These are phyloP conservation scores for Stenurella melanura DNA, from an alignment of 2,888 invertebrate species.

Conservation along the genomic window DNA sequence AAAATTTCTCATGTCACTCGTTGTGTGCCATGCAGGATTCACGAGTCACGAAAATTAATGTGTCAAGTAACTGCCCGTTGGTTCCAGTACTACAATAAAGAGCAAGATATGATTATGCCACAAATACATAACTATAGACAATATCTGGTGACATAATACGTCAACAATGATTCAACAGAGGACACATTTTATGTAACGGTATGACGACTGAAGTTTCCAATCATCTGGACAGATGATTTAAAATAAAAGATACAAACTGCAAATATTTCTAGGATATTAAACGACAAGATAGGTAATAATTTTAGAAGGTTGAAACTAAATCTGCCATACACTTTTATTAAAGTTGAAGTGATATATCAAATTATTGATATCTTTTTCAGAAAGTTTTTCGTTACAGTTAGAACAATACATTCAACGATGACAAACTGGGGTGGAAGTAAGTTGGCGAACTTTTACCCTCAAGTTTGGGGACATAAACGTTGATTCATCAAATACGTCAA, in stretches of 20 bases:
- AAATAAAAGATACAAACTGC: constrained; percentile 1
- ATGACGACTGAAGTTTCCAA: too few relatives aligned
- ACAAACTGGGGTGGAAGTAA: constrained; percentile 13
- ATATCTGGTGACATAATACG: too few relatives aligned
- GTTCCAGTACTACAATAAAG: too few relatives aligned
- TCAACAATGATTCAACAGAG: too few relatives aligned
- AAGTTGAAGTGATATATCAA: constrained; percentile 33
- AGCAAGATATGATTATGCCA: too few relatives aligned
- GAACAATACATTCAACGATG: constrained; percentile 28
- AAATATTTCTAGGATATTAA: background rate
- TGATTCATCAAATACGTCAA: constrained; percentile 21
- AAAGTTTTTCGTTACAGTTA: constrained; percentile 1
- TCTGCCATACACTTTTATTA: constrained; percentile 33
- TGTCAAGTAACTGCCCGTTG: too few relatives aligned
- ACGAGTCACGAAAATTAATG: too few relatives aligned
- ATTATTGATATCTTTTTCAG: constrained; percentile 30
- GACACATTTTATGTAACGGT: too few relatives aligned
- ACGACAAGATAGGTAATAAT: constrained; percentile 5
- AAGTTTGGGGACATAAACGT: constrained; percentile 10
- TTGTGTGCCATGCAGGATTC: too few relatives aligned
- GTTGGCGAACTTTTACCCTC: constrained; percentile 9
- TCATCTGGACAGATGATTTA: background rate
- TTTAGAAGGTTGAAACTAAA: constrained; percentile 11
- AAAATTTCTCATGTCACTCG: too few relatives aligned
- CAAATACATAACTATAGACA: too few relatives aligned